Evolutionary conservation across 2,797 vertebrate genomes (phyloP).

Genomic region (Pyrocephalus nanus): DNA sequence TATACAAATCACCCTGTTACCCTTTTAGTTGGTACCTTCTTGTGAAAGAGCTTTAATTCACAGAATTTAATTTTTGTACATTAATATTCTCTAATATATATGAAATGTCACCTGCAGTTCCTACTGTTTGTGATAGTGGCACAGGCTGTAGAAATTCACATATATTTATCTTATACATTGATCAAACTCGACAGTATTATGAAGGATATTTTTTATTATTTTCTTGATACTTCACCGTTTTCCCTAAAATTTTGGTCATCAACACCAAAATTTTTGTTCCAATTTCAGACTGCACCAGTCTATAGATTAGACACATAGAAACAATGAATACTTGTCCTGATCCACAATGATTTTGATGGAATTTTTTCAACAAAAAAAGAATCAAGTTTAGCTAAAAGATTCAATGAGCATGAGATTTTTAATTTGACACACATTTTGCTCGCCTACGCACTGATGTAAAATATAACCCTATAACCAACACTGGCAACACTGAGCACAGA

Average conservation of each 20-base stretch:
- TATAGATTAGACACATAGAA: not conserved
- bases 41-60: not conserved
- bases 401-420: not conserved
- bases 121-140: not conserved
- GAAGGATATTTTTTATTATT: not conserved
- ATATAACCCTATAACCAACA: not conserved
- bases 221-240: not conserved
- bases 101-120: not conserved
- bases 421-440: not conserved
- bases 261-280: not conserved
- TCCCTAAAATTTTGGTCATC: not conserved
- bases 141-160: not conserved
- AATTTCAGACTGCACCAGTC: not conserved
- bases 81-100: not conserved
- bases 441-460: not conserved
- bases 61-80: not conserved
- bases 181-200: not conserved
- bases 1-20: not conserved
- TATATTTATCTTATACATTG: not conserved
- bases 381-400: not conserved
- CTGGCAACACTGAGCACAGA: not conserved
- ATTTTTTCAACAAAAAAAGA: not conserved
- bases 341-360: not conserved
- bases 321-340: not conserved
- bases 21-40: not conserved